These are phyloP conservation scores for Siderastrea siderea DNA, from an alignment of 92 coral and sea anemone genomes.

Conservation along the genomic window DNA sequence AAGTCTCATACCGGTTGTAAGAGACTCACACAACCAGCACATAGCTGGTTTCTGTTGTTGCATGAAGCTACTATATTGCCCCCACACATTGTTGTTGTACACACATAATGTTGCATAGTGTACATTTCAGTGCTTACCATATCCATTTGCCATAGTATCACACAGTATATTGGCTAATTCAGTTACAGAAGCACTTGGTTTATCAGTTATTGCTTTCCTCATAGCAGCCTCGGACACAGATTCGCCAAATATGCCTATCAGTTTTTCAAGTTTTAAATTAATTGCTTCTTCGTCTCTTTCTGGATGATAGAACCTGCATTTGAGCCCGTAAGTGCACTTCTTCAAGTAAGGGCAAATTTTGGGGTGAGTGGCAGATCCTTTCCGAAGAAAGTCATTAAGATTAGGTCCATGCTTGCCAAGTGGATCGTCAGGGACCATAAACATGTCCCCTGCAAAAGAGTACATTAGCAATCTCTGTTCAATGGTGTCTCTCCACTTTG, in stretches of 20 bases:
- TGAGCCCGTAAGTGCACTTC: constrained; percentile 94
- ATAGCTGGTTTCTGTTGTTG: too few species aligned
- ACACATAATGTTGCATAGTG: background rate
- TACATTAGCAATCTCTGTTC: constrained; percentile 95
- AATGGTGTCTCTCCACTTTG: constrained; percentile 94
- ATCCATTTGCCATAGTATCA: constrained; percentile 38
- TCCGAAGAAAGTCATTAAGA: constrained; percentile 91
- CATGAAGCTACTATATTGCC: too few species aligned
- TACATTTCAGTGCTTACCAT: constrained; percentile 24
- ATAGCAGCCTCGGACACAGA: constrained; percentile 53
- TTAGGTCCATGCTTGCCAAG: constrained; percentile 97
- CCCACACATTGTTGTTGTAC: too few species aligned
- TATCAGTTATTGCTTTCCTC: constrained; percentile 55
- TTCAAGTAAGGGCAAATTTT: constrained; percentile 90
- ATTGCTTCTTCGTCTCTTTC: constrained; percentile 83
- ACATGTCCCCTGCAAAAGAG: constrained; percentile 96
- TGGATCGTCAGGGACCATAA: constrained; percentile 99
- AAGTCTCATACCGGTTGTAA: too few species aligned
- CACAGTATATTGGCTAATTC: constrained; percentile 34
- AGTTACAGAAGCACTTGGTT: constrained; percentile 62
- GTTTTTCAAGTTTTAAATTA: constrained; percentile 36
- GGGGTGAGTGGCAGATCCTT: constrained; percentile 91
- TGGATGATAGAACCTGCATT: constrained; percentile 95
- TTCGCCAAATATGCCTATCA: constrained; percentile 46
- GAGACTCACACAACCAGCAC: too few species aligned